Base-by-base conservation (phyloP, 2,888 invertebrate species). In the Leucoma salicis region DNA sequence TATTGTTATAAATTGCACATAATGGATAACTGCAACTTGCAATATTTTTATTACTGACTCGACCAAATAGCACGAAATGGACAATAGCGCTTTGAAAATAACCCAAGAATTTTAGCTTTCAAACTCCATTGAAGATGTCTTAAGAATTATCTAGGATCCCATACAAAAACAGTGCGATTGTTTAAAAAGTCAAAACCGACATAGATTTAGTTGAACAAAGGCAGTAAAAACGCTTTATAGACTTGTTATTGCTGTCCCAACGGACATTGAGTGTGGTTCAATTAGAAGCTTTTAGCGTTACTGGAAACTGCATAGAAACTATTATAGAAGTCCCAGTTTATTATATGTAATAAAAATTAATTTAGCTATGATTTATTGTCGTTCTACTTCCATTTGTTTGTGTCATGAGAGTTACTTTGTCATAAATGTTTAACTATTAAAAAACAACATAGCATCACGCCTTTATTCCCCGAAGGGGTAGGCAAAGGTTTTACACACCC, bases 201-300 rank as follows among this genome's bases (percentile, higher is more conserved):
- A 85, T 87, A 87, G 80, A 87, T 88, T 85, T 85, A 78, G 72
- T 81, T 78, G 87, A 88, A 89, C 88, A 89, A 89, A 88, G 83
- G 87, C 87, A 89, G 84, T 89, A 87, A 89, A 89, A 88, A 80
- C 87, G 78, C 81, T 89, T 89, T 89, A 89, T 89, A 82, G 88
- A 80, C 84, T 89, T 89, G 88, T 89, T 89, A 89, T 89, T 86
- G 87, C 82, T 78, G 65, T 85, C 76, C 78, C 84, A 68, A 70
- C 74, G 86, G 87, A 87, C 88, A 69, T 39, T 49, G 46, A 7
- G 57, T 11, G 37, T 73, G 80, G 79, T 53, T 1, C 48, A 74
- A 51, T 40, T 2, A 62, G 4, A 53, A 53, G 14, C 2, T 21
- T 3, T 21, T 21, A 21, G 21, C 21, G 21, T 21, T 21, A 21